Base-by-base conservation (phyloP, 1,140 invertebrate genomes). In the Bombus picipes region DNA sequence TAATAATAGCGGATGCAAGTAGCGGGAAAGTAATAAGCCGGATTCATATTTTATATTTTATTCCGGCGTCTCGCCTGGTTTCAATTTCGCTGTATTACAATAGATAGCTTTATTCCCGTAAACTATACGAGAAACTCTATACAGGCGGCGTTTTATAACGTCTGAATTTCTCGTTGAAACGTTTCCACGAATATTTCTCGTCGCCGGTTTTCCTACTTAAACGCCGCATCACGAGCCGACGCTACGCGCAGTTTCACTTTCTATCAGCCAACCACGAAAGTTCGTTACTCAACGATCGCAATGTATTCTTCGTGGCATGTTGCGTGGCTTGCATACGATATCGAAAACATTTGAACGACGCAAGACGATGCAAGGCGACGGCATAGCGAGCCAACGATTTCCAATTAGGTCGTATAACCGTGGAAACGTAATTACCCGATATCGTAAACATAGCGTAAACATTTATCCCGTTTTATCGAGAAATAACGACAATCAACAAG, bases 401-500 rank as follows among this genome's bases (percentile, higher is more conserved):
- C 74, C 68, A 65, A 74, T 71, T 59, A 12, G n/a, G 85, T 1
- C 3, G 57, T 74, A 76, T 62, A 39, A 84, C 71, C 68, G 37
- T 68, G 9, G 41, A 18, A 37, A 12, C 28, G 28, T 62, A 22
- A 74, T 57, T 43, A 34, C 47, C 15, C 32, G 57, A 59, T n/a
- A 39, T 53, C 37, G 39, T 66, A 34, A 66, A 18, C n/a, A 32
- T 1, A 8, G 59, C 59, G 9, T n/a, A 12, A 34, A 39, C 71
- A 74, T 86, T 89, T 78, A 65, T 65, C 47, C 76, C 66, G 66
- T 15, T 83, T 85, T 73, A 78, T 85, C 65, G 57, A 82, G 73
- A 75, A 87, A 84, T 79, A 90, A 85, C 83, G 88, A 87, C 81
- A 68, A 90, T 90, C 88, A 90, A 90, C 89, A 90, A 90, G 89